Conservation (phyloP, 2,113 vertebrate species). For the Nyctereutes procyonoides region DNA sequence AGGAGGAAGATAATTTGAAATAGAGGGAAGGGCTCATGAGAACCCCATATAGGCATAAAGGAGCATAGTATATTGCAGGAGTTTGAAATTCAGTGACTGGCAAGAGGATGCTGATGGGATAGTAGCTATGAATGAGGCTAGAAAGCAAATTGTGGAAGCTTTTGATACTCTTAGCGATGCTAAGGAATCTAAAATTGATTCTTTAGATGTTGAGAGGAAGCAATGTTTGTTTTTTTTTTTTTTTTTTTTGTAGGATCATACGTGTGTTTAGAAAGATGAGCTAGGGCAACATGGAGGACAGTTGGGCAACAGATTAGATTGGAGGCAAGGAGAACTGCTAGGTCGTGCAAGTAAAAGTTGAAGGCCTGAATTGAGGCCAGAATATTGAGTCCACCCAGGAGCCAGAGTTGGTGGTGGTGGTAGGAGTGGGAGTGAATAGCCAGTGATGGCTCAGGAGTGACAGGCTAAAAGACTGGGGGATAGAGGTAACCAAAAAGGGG, state of each 20-base stretch:
- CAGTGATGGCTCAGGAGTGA: background rate
- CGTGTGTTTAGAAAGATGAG: background rate
- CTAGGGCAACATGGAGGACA: background rate
- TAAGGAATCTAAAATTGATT: slow-evolving; percentile 42
- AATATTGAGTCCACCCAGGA: background rate
- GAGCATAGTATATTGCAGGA: background rate
- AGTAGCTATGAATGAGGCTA: background rate
- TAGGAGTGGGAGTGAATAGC: background rate
- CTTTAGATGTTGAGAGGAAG: background rate
- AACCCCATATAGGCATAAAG: background rate
- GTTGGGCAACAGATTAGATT: background rate
- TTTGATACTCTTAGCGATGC: background rate
- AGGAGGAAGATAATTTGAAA: background rate
- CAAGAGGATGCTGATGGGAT: background rate
- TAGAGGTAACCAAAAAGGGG: background rate
- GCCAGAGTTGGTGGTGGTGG: background rate
- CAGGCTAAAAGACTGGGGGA: background rate
- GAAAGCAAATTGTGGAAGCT: background rate
- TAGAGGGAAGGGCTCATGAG: background rate
- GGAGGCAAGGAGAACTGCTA: background rate
- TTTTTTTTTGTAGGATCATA: slow-evolving; percentile 14
- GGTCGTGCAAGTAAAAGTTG: background rate
- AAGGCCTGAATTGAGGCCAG: background rate
- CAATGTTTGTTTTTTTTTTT: slow-evolving; percentile 38
- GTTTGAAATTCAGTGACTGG: background rate